Conservation (phyloP, 2,888 invertebrate genomes). For the Cylindroiulus punctatus region DNA sequence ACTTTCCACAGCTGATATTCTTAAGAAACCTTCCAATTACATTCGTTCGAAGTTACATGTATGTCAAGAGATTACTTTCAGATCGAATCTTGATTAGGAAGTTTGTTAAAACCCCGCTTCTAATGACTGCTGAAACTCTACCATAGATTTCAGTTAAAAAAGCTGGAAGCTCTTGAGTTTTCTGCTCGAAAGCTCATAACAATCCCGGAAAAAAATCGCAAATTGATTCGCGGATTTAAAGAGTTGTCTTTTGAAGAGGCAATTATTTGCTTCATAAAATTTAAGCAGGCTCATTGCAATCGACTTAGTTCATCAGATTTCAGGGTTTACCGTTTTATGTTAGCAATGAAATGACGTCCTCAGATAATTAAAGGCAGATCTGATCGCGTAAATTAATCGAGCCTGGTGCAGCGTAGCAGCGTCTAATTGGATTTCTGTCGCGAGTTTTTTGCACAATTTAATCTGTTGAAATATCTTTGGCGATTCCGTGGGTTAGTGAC, state of each 20-base stretch:
- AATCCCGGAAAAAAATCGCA: background rate
- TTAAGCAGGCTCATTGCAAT: slow-evolving; percentile 30
- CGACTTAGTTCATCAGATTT: slow-evolving; percentile 23
- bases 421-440: slow-evolving; percentile 35
- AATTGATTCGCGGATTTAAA: slow-evolving; percentile 21
- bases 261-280: slow-evolving; percentile 38
- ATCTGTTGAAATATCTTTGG: background rate
- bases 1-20: background rate
- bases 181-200: background rate
- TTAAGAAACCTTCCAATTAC: background rate
- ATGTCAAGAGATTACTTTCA: background rate
- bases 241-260: background rate
- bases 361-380: background rate
- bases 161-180: background rate
- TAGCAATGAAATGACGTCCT: background rate
- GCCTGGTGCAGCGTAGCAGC: background rate
- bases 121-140: background rate
- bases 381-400: slow-evolving; percentile 8
- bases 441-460: background rate
- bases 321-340: background rate
- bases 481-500: background rate
- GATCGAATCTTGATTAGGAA: slow-evolving; percentile 14
- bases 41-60: background rate
- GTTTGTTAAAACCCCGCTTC: background rate
- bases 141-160: background rate